Evolutionary conservation across 2,113 vertebrate species (phyloP).

Genomic region (Channa maculata): DNA sequence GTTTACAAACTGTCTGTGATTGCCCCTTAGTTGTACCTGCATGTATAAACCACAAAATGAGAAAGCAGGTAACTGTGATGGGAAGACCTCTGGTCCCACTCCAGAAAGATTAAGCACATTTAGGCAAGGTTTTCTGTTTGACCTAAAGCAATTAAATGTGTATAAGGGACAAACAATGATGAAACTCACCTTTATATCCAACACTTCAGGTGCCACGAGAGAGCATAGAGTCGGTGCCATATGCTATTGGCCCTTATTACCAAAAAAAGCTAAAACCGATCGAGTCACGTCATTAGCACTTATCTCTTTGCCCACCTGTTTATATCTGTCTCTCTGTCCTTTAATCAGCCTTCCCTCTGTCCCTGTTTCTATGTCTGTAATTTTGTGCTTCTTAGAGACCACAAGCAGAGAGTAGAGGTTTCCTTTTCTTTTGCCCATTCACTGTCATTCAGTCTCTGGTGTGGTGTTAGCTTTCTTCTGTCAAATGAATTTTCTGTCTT

Average conservation of each 20-base stretch:
- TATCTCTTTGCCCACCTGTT: conserved; percentile 48
- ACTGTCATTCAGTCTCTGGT: not conserved
- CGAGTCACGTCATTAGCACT: conserved; percentile 39
- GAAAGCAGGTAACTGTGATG: not conserved
- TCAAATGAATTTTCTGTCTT: conserved; percentile 20
- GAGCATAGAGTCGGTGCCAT: conserved; percentile 24
- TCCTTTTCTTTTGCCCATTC: not conserved
- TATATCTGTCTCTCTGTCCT: conserved; percentile 25
- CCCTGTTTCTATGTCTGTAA: not conserved
- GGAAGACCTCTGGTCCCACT: not conserved
- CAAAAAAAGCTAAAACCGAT: conserved; percentile 50
- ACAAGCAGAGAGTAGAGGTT: conserved; percentile 9
- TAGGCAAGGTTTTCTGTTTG: not conserved
- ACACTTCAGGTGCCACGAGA: not conserved
- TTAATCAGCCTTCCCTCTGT: conserved; percentile 21
- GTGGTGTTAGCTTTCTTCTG: not conserved
- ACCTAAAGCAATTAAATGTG: not conserved
- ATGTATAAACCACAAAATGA: conserved; percentile 1
- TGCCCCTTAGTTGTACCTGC: conserved; percentile 13
- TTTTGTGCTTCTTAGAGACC: conserved; percentile 6
- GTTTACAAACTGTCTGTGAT: no score
- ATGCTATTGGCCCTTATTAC: conserved; percentile 32
- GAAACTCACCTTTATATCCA: not conserved
- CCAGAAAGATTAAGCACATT: not conserved
- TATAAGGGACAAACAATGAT: conserved; percentile 5